Conservation (phyloP, 2,797 vertebrate species). For the Lepilemur ruficaudatus region DNA sequence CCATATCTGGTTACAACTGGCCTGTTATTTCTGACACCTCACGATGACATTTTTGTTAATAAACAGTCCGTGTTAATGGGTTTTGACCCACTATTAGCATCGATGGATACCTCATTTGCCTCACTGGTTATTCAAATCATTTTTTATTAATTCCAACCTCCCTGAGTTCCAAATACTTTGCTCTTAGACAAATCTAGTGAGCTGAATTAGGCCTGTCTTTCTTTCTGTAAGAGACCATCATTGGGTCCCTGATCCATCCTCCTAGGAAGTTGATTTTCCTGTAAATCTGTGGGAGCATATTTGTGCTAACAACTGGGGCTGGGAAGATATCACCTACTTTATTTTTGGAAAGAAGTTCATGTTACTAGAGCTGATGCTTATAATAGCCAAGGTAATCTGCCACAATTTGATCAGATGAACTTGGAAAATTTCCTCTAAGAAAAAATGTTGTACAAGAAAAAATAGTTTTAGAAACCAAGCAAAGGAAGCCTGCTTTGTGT, state of each 20-base stretch:
- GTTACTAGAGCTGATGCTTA: conserved; percentile 65
- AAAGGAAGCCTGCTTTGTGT: not conserved
- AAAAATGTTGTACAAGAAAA: conserved; percentile 41
- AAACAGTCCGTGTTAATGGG: not conserved
- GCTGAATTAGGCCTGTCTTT: not conserved
- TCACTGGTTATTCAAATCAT: not conserved
- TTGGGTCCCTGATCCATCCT: not conserved
- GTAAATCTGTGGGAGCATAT: not conserved
- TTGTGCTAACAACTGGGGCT: not conserved
- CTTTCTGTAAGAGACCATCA: not conserved
- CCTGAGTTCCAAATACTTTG: conserved; percentile 21
- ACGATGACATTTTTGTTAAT: not conserved
- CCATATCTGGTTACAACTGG: not conserved
- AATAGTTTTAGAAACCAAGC: not conserved
- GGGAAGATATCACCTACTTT: conserved; percentile 28
- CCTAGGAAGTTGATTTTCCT: not conserved
- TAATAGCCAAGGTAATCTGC: conserved; percentile 59
- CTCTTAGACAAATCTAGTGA: not conserved
- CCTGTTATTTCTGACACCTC: not conserved
- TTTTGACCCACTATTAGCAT: not conserved
- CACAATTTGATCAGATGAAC: conserved; percentile 66
- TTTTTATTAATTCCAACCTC: not conserved
- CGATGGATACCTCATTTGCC: not conserved
- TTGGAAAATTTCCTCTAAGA: conserved; percentile 65
- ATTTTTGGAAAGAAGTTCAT: conserved; percentile 63